A percentile compares a stretch with the other conserved stretches of the same genome.
Conservation (phyloP, 2,797 vertebrate genomes). For the Aphelocoma californica region DNA sequence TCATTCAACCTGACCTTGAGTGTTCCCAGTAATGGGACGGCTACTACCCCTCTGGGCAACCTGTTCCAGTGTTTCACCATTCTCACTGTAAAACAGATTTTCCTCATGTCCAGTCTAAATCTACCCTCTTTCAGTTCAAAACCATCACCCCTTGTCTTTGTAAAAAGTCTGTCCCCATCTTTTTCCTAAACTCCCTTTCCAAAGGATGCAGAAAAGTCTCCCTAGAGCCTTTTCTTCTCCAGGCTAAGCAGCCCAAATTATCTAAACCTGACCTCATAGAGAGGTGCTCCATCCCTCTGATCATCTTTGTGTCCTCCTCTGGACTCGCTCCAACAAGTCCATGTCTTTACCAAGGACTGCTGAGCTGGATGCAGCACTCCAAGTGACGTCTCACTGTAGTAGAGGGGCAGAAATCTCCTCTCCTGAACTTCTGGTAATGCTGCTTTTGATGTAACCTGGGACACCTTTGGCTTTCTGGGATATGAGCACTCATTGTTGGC, state of each 20-base stretch:
- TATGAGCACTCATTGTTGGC: fast-evolving
- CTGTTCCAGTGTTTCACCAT: background rate
- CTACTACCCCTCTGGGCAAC: background rate
- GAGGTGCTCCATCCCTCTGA: background rate
- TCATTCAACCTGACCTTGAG: background rate
- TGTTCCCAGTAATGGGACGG: background rate
- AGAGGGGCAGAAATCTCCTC: background rate
- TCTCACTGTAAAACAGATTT: background rate
- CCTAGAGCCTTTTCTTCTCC: background rate
- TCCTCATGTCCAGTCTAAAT: background rate
- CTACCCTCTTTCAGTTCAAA: background rate
- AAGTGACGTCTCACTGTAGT: background rate
- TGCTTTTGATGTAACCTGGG: background rate
- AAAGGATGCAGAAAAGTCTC: background rate
- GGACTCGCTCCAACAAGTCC: background rate
- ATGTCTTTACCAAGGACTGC: too few relatives aligned
- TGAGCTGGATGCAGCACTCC: background rate
- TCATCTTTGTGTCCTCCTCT: background rate
- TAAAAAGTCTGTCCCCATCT: background rate
- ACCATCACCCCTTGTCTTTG: background rate
- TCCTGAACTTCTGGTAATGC: background rate
- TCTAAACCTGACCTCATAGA: background rate
- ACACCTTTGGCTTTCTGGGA: background rate
- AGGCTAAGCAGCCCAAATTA: background rate
- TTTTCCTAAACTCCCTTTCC: background rate